phyloP scores from a whole-genome alignment of 37 sponge, comb jelly and placozoan species.

The Agelas oroides region DNA sequence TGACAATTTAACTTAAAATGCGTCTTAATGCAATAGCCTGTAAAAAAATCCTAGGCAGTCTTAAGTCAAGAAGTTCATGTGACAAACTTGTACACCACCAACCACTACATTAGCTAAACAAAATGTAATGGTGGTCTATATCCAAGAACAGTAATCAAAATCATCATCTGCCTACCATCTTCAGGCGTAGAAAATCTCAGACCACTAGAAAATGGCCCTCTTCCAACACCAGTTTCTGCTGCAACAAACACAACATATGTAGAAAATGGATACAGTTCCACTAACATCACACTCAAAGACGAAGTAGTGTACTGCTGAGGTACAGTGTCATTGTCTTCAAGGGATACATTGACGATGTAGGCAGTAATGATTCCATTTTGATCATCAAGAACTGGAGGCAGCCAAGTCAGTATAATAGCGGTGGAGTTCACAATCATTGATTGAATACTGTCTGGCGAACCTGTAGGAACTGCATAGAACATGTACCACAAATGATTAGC shows the following conservation, averaged over 20 bases:
- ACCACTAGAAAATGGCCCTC: background rate
- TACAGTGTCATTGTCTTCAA: background rate
- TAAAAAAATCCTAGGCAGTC: too few species aligned
- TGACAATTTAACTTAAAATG: too few species aligned
- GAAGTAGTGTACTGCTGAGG: background rate
- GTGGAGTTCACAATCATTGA: background rate
- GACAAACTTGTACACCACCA: too few species aligned
- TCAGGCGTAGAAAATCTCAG: background rate
- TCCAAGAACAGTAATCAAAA: too few species aligned
- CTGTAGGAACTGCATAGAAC: constrained; percentile 11
- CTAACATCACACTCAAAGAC: background rate
- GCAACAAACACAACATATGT: background rate
- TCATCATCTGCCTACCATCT: too few species aligned
- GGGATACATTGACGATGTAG: background rate
- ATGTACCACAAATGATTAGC: too few species aligned
- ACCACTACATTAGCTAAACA: too few species aligned
- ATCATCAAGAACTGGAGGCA: background rate
- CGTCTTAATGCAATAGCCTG: too few species aligned
- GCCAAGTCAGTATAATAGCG: constrained; percentile 13
- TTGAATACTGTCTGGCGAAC: background rate
- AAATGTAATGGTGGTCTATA: too few species aligned
- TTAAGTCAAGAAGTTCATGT: too few species aligned
- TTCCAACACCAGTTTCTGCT: background rate
- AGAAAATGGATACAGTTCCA: constrained; percentile 16
- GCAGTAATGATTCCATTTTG: constrained; percentile 16